These are phyloP conservation scores for Hiodon alosoides DNA, from an alignment of 2,113 vertebrate genomes.

Conservation along the genomic window DNA sequence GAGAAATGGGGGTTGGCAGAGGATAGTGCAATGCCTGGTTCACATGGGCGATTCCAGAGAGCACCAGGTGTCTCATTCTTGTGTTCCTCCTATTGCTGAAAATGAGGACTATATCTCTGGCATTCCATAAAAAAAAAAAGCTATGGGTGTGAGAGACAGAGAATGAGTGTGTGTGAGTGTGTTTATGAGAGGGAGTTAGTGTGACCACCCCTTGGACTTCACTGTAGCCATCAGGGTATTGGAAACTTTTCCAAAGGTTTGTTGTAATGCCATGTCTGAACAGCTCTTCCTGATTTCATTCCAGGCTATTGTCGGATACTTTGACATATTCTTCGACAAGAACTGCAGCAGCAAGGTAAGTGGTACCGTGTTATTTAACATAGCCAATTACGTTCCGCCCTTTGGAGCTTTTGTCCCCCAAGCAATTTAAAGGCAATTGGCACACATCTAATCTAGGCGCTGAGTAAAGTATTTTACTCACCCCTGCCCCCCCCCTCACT, in stretches of 20 bases:
- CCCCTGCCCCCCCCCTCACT: constrained; percentile 23
- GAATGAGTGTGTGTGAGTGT: no score
- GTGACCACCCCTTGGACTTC: neutral
- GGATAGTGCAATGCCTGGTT: no score
- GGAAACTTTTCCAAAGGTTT: constrained; percentile 50
- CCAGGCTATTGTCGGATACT: constrained; percentile 90
- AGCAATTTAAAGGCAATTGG: constrained; percentile 54
- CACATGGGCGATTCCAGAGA: no score
- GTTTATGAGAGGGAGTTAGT: neutral
- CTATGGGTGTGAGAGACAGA: no score
- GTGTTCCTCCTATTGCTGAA: no score
- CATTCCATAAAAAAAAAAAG: no score
- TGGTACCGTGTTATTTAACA: constrained; percentile 50
- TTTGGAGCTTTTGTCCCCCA: constrained; percentile 47
- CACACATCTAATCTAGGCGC: constrained; percentile 50
- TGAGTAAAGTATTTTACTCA: constrained; percentile 56
- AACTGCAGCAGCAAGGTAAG: constrained; percentile 81
- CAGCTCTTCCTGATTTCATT: constrained; percentile 55
- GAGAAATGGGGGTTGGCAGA: neutral
- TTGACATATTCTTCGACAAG: constrained; percentile 89
- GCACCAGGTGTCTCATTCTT: no score
- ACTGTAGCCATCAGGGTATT: constrained; percentile 6
- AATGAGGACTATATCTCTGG: no score
- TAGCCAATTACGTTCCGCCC: constrained; percentile 59
- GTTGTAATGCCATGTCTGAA: constrained; percentile 56